Base-by-base conservation (phyloP, 2,797 vertebrate species). In the Tokudaia muenninki region DNA sequence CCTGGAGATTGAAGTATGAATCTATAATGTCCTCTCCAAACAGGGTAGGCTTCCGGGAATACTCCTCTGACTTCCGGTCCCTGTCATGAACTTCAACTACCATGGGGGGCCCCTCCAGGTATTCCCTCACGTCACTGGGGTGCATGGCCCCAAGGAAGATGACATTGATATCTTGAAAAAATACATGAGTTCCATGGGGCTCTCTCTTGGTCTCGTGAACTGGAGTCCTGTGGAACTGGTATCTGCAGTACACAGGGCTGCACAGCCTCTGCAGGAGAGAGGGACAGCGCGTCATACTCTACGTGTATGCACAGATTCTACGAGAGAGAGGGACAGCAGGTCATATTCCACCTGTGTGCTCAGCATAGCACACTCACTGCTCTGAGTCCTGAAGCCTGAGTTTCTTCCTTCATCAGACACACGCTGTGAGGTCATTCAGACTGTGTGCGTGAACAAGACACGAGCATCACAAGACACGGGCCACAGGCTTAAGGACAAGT, bases 81-180 rank as follows among this genome's bases (percentile, higher is more conserved):
- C 98, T 98, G 96, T 99, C 99, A 0, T 99, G 99, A 61, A 99
- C 98, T 97, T 99, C 99, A 44, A 99, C 99, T 97, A 99, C 98
- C 96, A 99, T 97, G 14, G 99, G 98, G 5, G 99, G 98, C 2
- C 99, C 99, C 19, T 97, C 97, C 55, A 99, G 98, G 95, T 98
- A 99, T 75, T 99, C 98, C 4, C 90, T 88, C 50, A 99, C 90
- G 86, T 99, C 98, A 24, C 89, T 97, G 2, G 97, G 98, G 26
- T 96, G 98, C 95, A 99, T 94, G 22, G 98, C 96, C 81, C 99
- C 99, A 0, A 98, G 98, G 84, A 99, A 98, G 96, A 99, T 98
- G 78, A 99, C 99, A 19, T 99, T 99, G 37, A 99, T 94, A 31
- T 99, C 99, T 44, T 98, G 98, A 97, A 99, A 99, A 97, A 97